Percentiles rank a stretch among this genome's conserved stretches.
Evolutionary conservation across 2,113 vertebrate genomes (phyloP).

Genomic region (Marcusenius ussheri): DNA sequence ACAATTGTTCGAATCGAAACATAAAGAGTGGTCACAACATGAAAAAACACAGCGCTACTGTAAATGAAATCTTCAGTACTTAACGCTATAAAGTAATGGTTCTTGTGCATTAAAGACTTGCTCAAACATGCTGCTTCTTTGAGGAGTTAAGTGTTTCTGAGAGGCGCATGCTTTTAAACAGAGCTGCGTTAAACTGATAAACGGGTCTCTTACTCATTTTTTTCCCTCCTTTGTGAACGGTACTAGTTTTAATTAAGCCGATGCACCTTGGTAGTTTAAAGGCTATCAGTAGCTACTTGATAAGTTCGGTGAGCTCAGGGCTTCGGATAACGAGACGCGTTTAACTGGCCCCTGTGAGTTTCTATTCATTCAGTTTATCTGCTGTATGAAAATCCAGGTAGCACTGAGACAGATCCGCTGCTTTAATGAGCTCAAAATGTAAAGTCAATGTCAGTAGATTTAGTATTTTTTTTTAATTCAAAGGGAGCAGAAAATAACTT

Average conservation of each 20-base stretch:
- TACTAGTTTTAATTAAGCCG: conserved; percentile 69
- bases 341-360: conserved; percentile 62
- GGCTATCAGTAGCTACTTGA: conserved; percentile 66
- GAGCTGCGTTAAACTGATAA: conserved; percentile 47
- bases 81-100: conserved; percentile 13
- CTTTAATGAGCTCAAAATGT: conserved; percentile 70
- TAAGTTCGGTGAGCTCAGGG: conserved; percentile 62
- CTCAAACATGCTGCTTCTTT: conserved; percentile 25
- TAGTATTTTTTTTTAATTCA: conserved; percentile 43
- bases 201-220: conserved; percentile 44
- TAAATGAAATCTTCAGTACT: conserved; percentile 3
- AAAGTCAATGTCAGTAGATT: conserved; percentile 57
- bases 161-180: conserved; percentile 24
- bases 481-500: conserved; percentile 50
- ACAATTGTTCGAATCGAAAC: conserved; percentile 51
- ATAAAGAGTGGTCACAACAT: conserved; percentile 34
- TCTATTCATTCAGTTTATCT: conserved; percentile 75
- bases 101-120: conserved; percentile 32
- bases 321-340: conserved; percentile 67
- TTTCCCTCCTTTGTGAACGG: conserved; percentile 47
- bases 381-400: conserved; percentile 56
- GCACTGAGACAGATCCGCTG: conserved; percentile 60
- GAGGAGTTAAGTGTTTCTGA: neutral
- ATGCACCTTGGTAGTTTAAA: conserved; percentile 71
- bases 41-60: neutral